These are phyloP conservation scores for Apodemus speciosus DNA, from an alignment of 2,113 vertebrate species.

Conservation along the genomic window DNA sequence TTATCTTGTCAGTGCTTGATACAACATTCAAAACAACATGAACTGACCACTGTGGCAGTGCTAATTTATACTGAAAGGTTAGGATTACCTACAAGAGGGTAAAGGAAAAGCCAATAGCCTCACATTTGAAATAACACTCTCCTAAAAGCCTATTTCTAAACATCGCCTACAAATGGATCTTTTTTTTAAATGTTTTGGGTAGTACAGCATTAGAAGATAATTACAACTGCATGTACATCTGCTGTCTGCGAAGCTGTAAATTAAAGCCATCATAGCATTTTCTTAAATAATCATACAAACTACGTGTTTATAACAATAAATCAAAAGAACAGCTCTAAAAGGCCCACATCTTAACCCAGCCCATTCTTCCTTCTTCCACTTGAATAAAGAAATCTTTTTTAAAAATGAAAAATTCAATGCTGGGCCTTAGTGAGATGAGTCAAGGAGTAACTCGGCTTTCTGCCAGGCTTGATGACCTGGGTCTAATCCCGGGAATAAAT, in stretches of 20 bases:
- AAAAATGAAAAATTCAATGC: no score
- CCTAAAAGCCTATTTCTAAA: conserved; percentile 31
- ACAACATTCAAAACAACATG: conserved; percentile 16
- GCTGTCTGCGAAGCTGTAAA: neutral
- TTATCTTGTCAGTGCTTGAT: conserved; percentile 22
- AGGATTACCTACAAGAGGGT: neutral
- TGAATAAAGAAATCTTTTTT: neutral
- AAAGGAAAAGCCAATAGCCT: conserved; percentile 8
- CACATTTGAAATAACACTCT: conserved; percentile 40
- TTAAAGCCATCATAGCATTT: neutral
- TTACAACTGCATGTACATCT: conserved; percentile 1
- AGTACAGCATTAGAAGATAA: neutral
- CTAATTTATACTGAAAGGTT: conserved; percentile 10
- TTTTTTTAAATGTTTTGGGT: conserved; percentile 23
- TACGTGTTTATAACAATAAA: neutral
- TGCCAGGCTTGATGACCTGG: neutral
- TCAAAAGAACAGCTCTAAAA: conserved; percentile 24
- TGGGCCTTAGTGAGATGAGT: neutral
- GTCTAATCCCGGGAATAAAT: no score
- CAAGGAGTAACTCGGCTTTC: neutral
- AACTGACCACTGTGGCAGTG: neutral
- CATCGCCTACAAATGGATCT: neutral
- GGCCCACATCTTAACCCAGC: neutral
- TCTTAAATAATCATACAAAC: conserved; percentile 36
- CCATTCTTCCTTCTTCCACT: neutral